These are phyloP conservation scores for Trypoxylus dichotomus DNA, from an alignment of 1,140 invertebrate genomes.

Conservation along the genomic window DNA sequence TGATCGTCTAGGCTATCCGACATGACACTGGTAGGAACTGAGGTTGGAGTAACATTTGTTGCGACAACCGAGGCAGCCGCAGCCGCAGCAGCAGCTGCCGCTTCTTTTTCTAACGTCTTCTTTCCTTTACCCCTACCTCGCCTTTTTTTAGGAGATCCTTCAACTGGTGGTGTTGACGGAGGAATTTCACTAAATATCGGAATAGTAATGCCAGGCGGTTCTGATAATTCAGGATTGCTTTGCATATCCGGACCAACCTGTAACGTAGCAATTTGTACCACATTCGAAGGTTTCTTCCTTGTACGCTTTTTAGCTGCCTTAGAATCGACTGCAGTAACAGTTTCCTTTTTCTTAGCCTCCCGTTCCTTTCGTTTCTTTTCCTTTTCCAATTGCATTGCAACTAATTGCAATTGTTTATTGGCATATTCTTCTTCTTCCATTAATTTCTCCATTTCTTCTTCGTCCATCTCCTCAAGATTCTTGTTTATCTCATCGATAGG, in stretches of 20 bases:
- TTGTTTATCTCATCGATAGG: conserved; percentile 42
- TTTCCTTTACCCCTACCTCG: conserved; percentile 61
- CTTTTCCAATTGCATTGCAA: conserved; percentile 56
- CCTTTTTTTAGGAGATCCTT: conserved; percentile 54
- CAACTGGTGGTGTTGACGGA: conserved; percentile 11
- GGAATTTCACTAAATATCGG: conserved; percentile 44
- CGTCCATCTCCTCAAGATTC: conserved; percentile 55
- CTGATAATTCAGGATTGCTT: conserved; percentile 40
- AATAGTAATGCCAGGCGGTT: conserved; percentile 45
- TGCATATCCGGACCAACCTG: conserved; percentile 21
- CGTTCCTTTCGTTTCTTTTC: conserved; percentile 58
- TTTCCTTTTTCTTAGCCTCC: conserved; percentile 57
- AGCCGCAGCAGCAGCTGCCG: conserved; percentile 54
- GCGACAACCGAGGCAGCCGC: conserved; percentile 29
- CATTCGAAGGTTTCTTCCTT: conserved; percentile 37
- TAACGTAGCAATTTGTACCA: conserved; percentile 15
- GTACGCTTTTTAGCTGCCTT: conserved; percentile 52
- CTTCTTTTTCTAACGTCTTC: conserved; percentile 59
- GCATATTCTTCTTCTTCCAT: conserved; percentile 66
- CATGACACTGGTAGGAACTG: background rate
- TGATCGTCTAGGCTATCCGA: background rate
- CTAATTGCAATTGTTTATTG: conserved; percentile 59
- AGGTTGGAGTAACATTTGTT: background rate
- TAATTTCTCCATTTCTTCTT: conserved; percentile 63
- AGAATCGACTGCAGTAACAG: conserved; percentile 22